Evolutionary conservation across 2,888 invertebrate genomes (phyloP).

Genomic region (Lacanobia oleracea): DNA sequence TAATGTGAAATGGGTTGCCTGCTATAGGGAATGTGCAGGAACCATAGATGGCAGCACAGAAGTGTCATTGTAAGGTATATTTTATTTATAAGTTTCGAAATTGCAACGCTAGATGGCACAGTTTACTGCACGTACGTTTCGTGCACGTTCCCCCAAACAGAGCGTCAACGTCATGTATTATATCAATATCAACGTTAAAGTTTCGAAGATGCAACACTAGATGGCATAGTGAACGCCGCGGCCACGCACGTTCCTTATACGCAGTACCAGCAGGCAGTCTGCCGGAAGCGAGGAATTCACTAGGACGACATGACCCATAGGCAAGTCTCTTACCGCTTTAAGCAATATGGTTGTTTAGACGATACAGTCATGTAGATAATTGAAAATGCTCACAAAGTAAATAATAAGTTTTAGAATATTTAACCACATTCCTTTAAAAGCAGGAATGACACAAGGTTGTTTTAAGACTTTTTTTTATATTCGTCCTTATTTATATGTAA

Average conservation of each 20-base stretch:
- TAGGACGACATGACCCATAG: background rate
- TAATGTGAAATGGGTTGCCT: too few species aligned
- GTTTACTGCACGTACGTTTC: too few species aligned
- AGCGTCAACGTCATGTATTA: too few species aligned
- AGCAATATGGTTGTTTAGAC: conserved; percentile 5
- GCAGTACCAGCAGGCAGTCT: background rate
- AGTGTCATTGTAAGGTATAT: too few species aligned
- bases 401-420: conserved; percentile 61
- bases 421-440: conserved; percentile 65
- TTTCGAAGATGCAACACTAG: too few species aligned
- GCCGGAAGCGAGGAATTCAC: background rate
- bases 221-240: too few species aligned
- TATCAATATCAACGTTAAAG: too few species aligned
- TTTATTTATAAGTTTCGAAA: too few species aligned
- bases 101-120: too few species aligned
- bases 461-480: conserved; percentile 54
- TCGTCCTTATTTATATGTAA: conserved; percentile 52
- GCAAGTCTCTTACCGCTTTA: background rate
- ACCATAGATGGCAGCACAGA: too few species aligned
- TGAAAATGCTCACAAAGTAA: conserved; percentile 68
- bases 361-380: conserved; percentile 55
- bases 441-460: conserved; percentile 59
- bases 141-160: too few species aligned
- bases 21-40: too few species aligned
- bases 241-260: background rate